Percentiles rank a stretch among this genome's conserved stretches.
phyloP scores from a whole-genome alignment of 2,113 vertebrate species.

The Nicator chloris region DNA sequence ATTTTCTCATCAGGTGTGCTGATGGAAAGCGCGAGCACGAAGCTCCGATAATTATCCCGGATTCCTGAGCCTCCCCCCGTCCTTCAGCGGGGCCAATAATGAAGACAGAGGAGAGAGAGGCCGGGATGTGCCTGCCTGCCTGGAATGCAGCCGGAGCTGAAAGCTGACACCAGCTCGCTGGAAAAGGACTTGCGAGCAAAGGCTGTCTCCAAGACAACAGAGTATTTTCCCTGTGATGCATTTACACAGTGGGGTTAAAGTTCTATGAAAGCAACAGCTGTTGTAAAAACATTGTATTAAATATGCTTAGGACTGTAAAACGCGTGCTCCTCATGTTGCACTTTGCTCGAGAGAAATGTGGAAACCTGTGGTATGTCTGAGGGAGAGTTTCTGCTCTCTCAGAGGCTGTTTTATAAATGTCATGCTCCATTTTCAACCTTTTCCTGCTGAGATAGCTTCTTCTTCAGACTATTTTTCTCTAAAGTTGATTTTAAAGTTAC shows the following conservation, averaged over 20 bases:
- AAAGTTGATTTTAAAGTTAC: neutral
- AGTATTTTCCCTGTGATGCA: conserved; percentile 72
- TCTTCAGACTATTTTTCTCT: neutral
- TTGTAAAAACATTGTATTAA: conserved; percentile 83
- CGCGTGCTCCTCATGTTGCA: conserved; percentile 6
- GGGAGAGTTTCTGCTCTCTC: neutral
- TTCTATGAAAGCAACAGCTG: conserved; percentile 94
- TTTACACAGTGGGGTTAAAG: conserved; percentile 83
- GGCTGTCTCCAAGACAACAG: conserved; percentile 75
- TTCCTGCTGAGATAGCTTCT: neutral
- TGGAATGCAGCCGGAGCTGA: conserved; percentile 72
- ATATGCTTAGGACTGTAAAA: conserved; percentile 73
- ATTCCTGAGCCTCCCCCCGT: conserved; percentile 78
- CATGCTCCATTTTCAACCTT: neutral
- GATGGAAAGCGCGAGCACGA: conserved; percentile 57
- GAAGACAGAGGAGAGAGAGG: conserved; percentile 74
- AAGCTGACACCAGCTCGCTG: conserved; percentile 78
- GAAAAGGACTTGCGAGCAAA: conserved; percentile 65
- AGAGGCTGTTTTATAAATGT: neutral
- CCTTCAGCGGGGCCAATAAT: conserved; percentile 79
- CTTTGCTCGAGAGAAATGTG: conserved; percentile 25
- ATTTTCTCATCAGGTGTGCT: conserved; percentile 81
- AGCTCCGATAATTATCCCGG: conserved; percentile 67
- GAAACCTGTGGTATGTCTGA: conserved; percentile 25
- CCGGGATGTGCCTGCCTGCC: conserved; percentile 56